Percentiles rank a stretch among this genome's conserved stretches.
Conservation (phyloP, 2,888 invertebrate species). For the Macropis europaea region DNA sequence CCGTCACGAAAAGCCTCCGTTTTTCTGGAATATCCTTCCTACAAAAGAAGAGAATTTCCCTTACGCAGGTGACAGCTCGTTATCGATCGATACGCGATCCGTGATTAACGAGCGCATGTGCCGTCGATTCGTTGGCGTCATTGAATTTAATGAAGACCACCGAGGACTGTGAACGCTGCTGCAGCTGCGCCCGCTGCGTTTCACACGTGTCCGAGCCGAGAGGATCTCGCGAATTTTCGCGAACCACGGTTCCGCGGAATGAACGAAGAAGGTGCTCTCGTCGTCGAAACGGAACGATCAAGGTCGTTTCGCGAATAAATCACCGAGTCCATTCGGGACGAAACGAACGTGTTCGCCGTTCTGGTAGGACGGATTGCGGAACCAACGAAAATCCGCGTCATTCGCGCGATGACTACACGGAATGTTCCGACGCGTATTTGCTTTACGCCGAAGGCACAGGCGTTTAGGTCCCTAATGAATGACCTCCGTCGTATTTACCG, state of each 20-base stretch:
- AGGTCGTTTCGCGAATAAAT: constrained; percentile 19
- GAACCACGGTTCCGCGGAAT: background rate
- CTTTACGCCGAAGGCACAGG: background rate
- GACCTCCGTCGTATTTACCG: background rate
- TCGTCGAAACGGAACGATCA: constrained; percentile 25
- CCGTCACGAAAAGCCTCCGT: background rate
- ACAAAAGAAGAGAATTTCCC: constrained; percentile 15
- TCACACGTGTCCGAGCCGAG: constrained; percentile 21
- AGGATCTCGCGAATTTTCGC: background rate
- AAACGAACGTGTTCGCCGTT: constrained; percentile 9
- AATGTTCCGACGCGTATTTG: constrained; percentile 13
- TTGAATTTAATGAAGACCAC: constrained; percentile 43
- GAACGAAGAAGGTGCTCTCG: background rate
- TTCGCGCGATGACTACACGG: background rate
- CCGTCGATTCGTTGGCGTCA: constrained; percentile 65
- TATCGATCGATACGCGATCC: constrained; percentile 36
- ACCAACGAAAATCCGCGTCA: constrained; percentile 9
- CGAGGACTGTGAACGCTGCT: constrained; percentile 1
- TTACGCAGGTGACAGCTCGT: constrained; percentile 50
- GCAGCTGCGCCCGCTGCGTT: no score
- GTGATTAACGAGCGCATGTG: constrained; percentile 71
- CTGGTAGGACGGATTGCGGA: constrained; percentile 7
- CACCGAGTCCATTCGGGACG: constrained; percentile 8
- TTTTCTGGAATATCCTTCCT: constrained; percentile 29
- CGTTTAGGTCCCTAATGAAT: background rate